Conservation (phyloP, 2,888 invertebrate genomes). For the Azorinus chamasolen region DNA sequence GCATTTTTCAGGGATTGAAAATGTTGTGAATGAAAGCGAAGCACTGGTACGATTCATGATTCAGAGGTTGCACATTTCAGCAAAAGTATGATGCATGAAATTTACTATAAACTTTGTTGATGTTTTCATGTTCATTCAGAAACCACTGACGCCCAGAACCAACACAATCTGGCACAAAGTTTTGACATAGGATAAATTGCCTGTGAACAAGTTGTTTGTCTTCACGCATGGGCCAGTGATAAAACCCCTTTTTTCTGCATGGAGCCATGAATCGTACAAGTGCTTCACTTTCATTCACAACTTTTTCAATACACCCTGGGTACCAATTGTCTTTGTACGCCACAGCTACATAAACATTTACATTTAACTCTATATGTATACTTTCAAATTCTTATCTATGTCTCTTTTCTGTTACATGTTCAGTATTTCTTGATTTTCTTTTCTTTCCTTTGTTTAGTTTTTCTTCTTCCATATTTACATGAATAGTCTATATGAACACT, state of each 20-base stretch:
- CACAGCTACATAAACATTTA: constrained; percentile 21
- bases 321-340: constrained; percentile 33
- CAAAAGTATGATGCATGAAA: not conserved
- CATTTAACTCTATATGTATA: too few species aligned
- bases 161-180: constrained; percentile 25
- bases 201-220: constrained; percentile 11
- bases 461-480: constrained; percentile 17
- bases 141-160: constrained; percentile 20
- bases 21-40: too few species aligned
- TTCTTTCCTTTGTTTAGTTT: constrained; percentile 12
- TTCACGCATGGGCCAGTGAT: constrained; percentile 8
- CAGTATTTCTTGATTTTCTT: too few species aligned
- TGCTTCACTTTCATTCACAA: too few species aligned
- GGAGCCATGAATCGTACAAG: constrained; percentile 12
- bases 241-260: constrained; percentile 3
- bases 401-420: too few species aligned
- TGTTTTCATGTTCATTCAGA: not conserved
- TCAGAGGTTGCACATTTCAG: too few species aligned
- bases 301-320: constrained; percentile 7
- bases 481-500: constrained; percentile 24
- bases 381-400: too few species aligned
- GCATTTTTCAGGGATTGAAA: too few species aligned
- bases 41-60: too few species aligned
- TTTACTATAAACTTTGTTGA: not conserved
- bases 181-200: constrained; percentile 9